Conservation (phyloP, 2,888 invertebrate genomes). For the Catocala sponsa region DNA sequence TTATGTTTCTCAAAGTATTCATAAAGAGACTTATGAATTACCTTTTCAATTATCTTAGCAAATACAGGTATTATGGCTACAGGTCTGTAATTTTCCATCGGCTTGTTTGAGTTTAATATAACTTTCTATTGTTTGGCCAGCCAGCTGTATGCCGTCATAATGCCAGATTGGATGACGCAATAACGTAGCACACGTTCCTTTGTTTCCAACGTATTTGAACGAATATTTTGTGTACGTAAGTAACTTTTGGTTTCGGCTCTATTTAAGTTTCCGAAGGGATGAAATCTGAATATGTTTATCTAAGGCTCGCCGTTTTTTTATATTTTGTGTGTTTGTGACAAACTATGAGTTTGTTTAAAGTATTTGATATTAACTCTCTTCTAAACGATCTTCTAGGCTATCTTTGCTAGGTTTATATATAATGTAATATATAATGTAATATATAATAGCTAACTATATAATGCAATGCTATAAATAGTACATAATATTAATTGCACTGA, state of each 20-base stretch:
- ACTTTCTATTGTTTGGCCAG: conserved; percentile 17
- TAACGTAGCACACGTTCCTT: conserved; percentile 15
- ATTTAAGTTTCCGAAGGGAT: conserved; percentile 5
- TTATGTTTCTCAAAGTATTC: too few species aligned
- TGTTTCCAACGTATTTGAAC: conserved; percentile 8
- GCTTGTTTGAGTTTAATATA: conserved; percentile 3
- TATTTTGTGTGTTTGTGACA: neutral
- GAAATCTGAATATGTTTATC: conserved; percentile 1
- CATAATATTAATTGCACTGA: too few species aligned
- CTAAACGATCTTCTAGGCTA: too few species aligned
- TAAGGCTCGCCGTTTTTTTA: neutral
- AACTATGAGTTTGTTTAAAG: neutral
- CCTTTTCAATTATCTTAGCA: too few species aligned
- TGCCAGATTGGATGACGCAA: conserved; percentile 34
- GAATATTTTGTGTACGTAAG: conserved; percentile 12
- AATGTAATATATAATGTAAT: too few species aligned
- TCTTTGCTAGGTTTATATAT: too few species aligned
- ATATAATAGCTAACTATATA: too few species aligned
- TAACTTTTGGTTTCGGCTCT: conserved; percentile 8
- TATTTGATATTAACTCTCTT: neutral
- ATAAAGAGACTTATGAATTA: too few species aligned
- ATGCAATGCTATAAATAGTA: too few species aligned
- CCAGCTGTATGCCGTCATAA: conserved; percentile 29
- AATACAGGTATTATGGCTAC: too few species aligned
- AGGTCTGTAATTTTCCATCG: too few species aligned